Evolutionary conservation across 2,113 vertebrate species (phyloP).

Genomic region (Montifringilla adamsi): DNA sequence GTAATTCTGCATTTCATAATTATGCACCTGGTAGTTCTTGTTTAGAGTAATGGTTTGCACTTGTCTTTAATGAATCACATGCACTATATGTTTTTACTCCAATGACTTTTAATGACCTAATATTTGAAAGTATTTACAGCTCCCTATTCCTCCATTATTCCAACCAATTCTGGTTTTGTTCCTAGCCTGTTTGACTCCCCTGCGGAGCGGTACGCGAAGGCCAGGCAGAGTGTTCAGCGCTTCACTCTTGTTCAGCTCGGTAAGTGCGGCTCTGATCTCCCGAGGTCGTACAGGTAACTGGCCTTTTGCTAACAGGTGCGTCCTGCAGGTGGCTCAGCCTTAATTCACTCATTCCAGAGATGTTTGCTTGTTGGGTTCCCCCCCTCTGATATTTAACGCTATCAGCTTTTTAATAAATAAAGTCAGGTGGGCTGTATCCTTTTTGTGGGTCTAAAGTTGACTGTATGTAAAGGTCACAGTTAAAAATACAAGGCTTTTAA

Average conservation of each 20-base stretch:
- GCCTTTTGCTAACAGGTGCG: background rate
- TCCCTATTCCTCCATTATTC: no score
- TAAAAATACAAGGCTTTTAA: background rate
- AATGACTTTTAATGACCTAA: no score
- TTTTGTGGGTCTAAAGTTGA: background rate
- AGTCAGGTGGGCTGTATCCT: background rate
- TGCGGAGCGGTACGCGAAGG: conserved; percentile 62
- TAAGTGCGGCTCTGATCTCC: conserved; percentile 37
- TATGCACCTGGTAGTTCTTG: no score
- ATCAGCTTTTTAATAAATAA: background rate
- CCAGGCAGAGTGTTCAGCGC: conserved; percentile 56
- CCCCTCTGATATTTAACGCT: background rate
- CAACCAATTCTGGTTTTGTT: background rate
- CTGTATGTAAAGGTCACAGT: background rate
- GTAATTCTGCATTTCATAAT: no score
- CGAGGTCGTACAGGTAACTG: fast-evolving
- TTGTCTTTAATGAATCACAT: no score
- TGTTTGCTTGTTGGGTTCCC: background rate
- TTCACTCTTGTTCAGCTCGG: conserved; percentile 74
- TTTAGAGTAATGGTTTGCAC: no score
- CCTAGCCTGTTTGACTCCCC: conserved; percentile 73
- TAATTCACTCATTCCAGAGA: background rate
- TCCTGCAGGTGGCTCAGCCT: background rate
- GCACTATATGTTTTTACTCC: no score
- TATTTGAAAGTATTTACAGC: no score